Evolutionary conservation across 2,888 invertebrate genomes (phyloP).

Genomic region (Lasioglossum pauxillum): DNA sequence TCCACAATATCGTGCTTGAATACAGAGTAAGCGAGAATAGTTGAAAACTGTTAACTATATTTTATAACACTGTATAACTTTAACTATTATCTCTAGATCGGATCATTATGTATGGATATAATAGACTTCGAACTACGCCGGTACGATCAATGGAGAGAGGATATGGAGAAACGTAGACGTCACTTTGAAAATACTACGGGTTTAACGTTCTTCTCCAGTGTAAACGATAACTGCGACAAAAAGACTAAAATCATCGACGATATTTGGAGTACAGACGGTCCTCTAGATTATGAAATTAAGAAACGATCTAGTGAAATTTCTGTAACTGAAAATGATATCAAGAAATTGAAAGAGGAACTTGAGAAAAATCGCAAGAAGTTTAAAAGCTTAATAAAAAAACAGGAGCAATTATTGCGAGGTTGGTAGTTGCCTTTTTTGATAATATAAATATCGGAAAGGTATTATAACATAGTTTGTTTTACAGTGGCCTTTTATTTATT

Average conservation of each 20-base stretch:
- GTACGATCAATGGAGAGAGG: slow-evolving; percentile 96
- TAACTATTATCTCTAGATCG: slow-evolving; percentile 88
- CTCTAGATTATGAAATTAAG: slow-evolving; percentile 81
- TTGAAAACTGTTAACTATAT: neutral
- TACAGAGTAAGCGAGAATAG: slow-evolving; percentile 90
- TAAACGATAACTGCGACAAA: slow-evolving; percentile 78
- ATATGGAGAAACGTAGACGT: slow-evolving; percentile 87
- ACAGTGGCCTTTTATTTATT: slow-evolving; percentile 95
- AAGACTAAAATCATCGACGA: slow-evolving; percentile 80
- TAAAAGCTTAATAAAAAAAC: slow-evolving; percentile 94
- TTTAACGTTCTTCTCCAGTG: slow-evolving; percentile 77
- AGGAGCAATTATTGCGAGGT: slow-evolving; percentile 94
- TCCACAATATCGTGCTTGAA: slow-evolving; percentile 97
- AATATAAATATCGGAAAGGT: slow-evolving; percentile 17
- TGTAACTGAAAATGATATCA: slow-evolving; percentile 78
- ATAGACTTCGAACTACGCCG: slow-evolving; percentile 97
- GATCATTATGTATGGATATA: slow-evolving; percentile 98
- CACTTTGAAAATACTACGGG: slow-evolving; percentile 84
- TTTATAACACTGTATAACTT: neutral
- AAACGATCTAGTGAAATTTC: slow-evolving; percentile 75
- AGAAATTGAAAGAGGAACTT: slow-evolving; percentile 89
- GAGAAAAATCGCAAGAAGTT: slow-evolving; percentile 92
- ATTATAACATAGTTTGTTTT: slow-evolving; percentile 66
- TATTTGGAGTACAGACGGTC: slow-evolving; percentile 81
- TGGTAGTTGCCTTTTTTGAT: slow-evolving; percentile 17